Evolutionary conservation across 2,888 invertebrate species (phyloP).

Genomic region (Syrista parreyssii): DNA sequence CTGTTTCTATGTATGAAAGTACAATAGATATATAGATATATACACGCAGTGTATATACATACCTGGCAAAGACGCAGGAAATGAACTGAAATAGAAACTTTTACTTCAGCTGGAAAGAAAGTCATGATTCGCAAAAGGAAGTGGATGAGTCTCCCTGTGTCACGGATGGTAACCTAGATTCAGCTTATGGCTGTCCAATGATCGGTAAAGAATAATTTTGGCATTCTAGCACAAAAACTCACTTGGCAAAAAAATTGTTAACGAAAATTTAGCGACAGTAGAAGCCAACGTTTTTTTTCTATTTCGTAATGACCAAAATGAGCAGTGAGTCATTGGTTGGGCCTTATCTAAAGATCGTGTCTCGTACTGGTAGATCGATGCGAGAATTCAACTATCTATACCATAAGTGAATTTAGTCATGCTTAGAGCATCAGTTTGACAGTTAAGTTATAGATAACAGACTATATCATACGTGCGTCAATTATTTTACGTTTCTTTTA

Average conservation of each 20-base stretch:
- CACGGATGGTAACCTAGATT: constrained; percentile 27
- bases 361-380: background rate
- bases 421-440: background rate
- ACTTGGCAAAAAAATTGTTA: too few species aligned
- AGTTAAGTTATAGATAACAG: background rate
- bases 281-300: background rate
- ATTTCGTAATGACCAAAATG: background rate
- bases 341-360: background rate
- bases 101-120: constrained; percentile 34
- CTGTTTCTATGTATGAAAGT: background rate
- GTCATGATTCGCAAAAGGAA: constrained; percentile 33
- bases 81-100: constrained; percentile 25
- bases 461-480: background rate
- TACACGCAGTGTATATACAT: background rate
- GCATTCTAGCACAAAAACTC: too few species aligned
- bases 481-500: background rate
- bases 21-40: background rate
- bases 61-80: background rate
- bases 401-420: background rate
- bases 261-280: too few species aligned
- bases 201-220: background rate
- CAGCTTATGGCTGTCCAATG: background rate
- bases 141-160: constrained; percentile 18
- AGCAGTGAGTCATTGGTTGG: background rate
- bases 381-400: background rate